Base-by-base conservation (phyloP, 92 coral and sea anemone genomes). In the Actinostola sp. region DNA sequence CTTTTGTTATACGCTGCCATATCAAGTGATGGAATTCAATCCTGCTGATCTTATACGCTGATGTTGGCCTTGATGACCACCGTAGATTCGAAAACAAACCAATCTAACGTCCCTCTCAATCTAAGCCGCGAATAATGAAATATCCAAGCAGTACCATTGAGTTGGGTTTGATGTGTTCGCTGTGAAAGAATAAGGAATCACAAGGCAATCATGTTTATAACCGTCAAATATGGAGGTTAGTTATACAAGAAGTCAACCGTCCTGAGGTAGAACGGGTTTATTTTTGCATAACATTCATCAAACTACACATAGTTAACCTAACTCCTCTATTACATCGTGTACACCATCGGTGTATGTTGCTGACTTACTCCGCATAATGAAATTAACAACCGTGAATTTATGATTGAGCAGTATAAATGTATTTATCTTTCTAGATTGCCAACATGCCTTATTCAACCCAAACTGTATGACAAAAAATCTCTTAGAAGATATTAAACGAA, bases 171-270 rank as follows among this genome's bases (percentile, higher is more conserved):
- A n/a, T n/a, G n/a, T n/a, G n/a, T n/a, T n/a, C n/a, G n/a, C n/a
- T n/a, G n/a, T n/a, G n/a, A n/a, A n/a, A n/a, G n/a, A n/a, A n/a
- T n/a, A n/a, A n/a, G n/a, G n/a, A n/a, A n/a, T n/a, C n/a, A n/a
- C n/a, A n/a, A n/a, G n/a, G n/a, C n/a, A n/a, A n/a, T n/a, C n/a
- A 95, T 95, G 99, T 95, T 95, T 55, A 89, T 95, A 59, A 95
- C 91, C 0, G 95, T 95, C 14, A 87, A 85, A 67, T 95, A 56
- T 73, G 99, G 99, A 70, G 99, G 99, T 95, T 80, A 33, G 93
- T 36, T 36, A 36, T 4, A 4, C 11, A 4, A 36, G 11, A 36
- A 36, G 11, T 36, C 4, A n/a, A n/a, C n/a, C n/a, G n/a, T 36
- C 42, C 42, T 36, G 42, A 36, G 42, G 11, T n/a, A n/a, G n/a